These are phyloP conservation scores for Caenorhabditis sinica DNA, from an alignment of 2,888 invertebrate genomes.

Conservation along the genomic window DNA sequence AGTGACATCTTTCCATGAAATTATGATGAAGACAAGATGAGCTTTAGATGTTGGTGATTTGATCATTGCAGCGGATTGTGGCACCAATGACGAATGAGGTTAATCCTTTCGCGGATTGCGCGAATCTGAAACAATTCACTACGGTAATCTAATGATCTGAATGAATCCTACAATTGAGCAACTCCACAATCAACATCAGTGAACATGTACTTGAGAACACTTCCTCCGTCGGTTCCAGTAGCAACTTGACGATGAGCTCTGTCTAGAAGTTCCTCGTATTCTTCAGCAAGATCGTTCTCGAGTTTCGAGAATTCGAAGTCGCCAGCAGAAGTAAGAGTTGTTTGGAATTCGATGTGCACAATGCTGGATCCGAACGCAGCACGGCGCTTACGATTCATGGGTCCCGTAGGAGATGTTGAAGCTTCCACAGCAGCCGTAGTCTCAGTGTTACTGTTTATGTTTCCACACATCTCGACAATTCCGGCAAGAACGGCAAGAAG, in stretches of 20 bases:
- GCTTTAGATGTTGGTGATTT: slow-evolving; percentile 14
- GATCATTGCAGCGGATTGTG: slow-evolving; percentile 26
- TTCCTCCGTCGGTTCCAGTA: slow-evolving; percentile 32
- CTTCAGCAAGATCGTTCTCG: slow-evolving; percentile 1
- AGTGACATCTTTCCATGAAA: neutral
- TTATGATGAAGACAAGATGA: neutral
- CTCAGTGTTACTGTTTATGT: neutral
- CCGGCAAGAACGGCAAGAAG: slow-evolving; percentile 9
- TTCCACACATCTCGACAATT: slow-evolving; percentile 18
- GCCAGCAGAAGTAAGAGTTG: slow-evolving; percentile 28
- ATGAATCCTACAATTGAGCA: slow-evolving; percentile 38
- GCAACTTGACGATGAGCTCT: slow-evolving; percentile 34
- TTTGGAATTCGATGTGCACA: slow-evolving; percentile 35
- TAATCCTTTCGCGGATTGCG: slow-evolving; percentile 19
- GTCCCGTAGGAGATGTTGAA: neutral
- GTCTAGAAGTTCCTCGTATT: slow-evolving; percentile 23
- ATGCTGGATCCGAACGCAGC: slow-evolving; percentile 6
- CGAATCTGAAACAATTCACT: slow-evolving; percentile 29
- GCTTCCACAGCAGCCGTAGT: neutral
- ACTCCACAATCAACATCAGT: slow-evolving; percentile 34
- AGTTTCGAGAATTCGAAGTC: slow-evolving; percentile 39
- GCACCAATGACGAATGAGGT: slow-evolving; percentile 38
- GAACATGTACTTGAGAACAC: slow-evolving; percentile 44
- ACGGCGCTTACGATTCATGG: neutral
- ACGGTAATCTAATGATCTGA: neutral